These are phyloP conservation scores for Scaptomyza caliginosa DNA, from an alignment of 2,888 invertebrate species.

Conservation along the genomic window DNA sequence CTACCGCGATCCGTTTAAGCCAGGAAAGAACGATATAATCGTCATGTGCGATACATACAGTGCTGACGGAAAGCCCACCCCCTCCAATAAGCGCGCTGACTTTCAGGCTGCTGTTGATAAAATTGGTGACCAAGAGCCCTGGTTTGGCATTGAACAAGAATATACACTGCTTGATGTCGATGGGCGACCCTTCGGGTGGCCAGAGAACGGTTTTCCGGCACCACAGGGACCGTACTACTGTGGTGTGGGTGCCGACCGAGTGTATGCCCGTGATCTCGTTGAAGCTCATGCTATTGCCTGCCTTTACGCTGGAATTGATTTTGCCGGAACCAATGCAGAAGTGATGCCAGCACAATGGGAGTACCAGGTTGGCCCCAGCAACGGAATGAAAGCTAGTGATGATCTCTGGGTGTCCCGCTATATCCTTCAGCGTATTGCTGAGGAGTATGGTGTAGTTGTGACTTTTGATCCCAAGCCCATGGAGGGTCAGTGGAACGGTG, in stretches of 20 bases:
- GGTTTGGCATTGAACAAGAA: slow-evolving; percentile 91
- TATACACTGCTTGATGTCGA: slow-evolving; percentile 86
- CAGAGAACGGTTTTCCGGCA: slow-evolving; percentile 88
- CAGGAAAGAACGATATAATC: slow-evolving; percentile 88
- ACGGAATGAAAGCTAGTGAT: slow-evolving; percentile 86
- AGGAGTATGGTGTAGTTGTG: slow-evolving; percentile 86
- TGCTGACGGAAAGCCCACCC: slow-evolving; percentile 84
- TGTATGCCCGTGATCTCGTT: slow-evolving; percentile 91
- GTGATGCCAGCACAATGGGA: slow-evolving; percentile 93
- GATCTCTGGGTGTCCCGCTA: slow-evolving; percentile 87
- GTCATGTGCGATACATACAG: slow-evolving; percentile 91
- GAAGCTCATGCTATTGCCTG: slow-evolving; percentile 90
- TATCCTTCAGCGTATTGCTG: slow-evolving; percentile 86
- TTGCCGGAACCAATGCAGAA: slow-evolving; percentile 92
- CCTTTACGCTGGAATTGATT: slow-evolving; percentile 90
- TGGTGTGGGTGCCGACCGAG: slow-evolving; percentile 91
- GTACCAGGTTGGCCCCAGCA: slow-evolving; percentile 87
- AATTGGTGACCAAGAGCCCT: slow-evolving; percentile 87
- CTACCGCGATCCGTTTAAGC: slow-evolving; percentile 91
- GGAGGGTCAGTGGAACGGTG: slow-evolving; percentile 94
- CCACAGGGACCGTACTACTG: slow-evolving; percentile 93
- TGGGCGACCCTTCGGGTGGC: slow-evolving; percentile 90
- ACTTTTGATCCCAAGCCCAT: slow-evolving; percentile 87
- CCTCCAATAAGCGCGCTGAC: slow-evolving; percentile 85
- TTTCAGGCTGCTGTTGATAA: slow-evolving; percentile 86